These are phyloP conservation scores for Ranitomeya imitator DNA, from an alignment of 2,113 vertebrate genomes.

Conservation along the genomic window DNA sequence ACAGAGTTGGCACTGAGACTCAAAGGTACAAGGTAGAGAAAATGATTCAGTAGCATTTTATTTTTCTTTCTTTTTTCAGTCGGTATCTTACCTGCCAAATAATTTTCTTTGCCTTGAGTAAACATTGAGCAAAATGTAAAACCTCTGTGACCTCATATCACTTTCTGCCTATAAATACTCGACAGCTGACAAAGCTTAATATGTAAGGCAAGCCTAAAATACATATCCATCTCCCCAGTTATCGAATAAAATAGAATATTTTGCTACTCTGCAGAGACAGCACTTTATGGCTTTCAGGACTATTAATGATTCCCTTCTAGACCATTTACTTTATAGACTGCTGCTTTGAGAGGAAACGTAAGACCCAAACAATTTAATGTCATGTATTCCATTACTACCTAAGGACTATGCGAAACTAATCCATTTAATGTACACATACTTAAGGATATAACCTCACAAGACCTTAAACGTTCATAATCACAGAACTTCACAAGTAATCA, in stretches of 20 bases:
- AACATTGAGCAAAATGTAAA: not conserved
- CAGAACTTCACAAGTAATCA: not conserved
- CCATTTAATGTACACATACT: conserved; percentile 52
- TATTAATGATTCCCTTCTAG: conserved; percentile 22
- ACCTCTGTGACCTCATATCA: conserved; percentile 3
- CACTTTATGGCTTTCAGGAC: conserved; percentile 1
- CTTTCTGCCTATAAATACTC: conserved; percentile 13
- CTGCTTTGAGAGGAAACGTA: conserved; percentile 8
- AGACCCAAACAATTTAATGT: conserved; percentile 57
- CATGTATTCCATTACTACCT: conserved; percentile 62
- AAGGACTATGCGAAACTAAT: conserved; percentile 52
- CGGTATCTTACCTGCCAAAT: not conserved
- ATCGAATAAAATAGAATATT: conserved; percentile 36
- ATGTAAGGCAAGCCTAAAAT: conserved; percentile 9
- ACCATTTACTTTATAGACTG: conserved; percentile 38
- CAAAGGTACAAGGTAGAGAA: not conserved
- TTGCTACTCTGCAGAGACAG: conserved; percentile 11
- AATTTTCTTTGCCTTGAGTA: not conserved
- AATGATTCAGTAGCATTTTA: not conserved
- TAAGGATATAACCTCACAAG: not conserved
- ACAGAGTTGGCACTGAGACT: not conserved
- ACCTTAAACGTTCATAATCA: not conserved
- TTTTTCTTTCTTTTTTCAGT: not conserved
- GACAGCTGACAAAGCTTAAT: not conserved
- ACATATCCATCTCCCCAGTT: conserved; percentile 19